Conservation (phyloP, 2,888 invertebrate species). For the Geophilus truncorum region DNA sequence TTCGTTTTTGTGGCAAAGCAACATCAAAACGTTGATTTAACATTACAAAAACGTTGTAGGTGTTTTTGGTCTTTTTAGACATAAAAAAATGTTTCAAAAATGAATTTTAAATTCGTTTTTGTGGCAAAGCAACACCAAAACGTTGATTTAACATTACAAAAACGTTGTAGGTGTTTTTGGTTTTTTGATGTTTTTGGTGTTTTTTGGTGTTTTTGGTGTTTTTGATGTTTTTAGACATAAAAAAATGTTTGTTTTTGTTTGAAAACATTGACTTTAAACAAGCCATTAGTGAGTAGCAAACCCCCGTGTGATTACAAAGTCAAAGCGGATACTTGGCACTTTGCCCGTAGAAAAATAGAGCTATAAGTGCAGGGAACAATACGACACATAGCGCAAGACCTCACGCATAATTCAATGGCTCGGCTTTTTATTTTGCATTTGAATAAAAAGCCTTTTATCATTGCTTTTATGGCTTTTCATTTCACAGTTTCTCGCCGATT, state of each 20-base stretch:
- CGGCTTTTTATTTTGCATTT: not conserved
- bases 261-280: not conserved
- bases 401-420: constrained; percentile 14
- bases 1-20: too few species aligned
- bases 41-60: too few species aligned
- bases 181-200: too few species aligned
- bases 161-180: too few species aligned
- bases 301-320: not conserved
- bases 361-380: not conserved
- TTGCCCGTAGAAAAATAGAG: not conserved
- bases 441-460: not conserved
- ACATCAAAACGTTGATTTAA: too few species aligned
- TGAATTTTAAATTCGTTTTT: not conserved
- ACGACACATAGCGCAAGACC: constrained; percentile 3
- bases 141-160: too few species aligned
- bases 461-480: not conserved
- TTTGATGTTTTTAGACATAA: too few species aligned
- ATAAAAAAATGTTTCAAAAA: too few species aligned
- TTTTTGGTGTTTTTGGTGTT: too few species aligned
- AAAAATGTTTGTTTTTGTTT: not conserved
- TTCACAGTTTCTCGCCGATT: not conserved
- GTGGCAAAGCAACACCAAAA: too few species aligned
- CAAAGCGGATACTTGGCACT: constrained; percentile 3
- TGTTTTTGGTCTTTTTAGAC: too few species aligned
- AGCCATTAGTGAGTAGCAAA: not conserved